Conservation (phyloP, 2,113 vertebrate genomes). For the Anseranas semipalmata region DNA sequence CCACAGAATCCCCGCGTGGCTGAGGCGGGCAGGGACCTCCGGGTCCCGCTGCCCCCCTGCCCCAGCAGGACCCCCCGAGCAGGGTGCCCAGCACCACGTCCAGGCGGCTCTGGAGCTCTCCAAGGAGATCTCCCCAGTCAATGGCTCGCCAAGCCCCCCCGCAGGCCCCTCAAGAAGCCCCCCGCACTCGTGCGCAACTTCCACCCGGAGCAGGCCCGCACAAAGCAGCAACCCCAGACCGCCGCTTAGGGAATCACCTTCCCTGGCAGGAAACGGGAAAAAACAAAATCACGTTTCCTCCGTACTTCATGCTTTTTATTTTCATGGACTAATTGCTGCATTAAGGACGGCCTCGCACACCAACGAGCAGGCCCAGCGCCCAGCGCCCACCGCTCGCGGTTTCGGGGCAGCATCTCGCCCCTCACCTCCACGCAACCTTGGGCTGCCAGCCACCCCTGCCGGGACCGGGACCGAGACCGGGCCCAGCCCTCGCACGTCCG, state of each 20-base stretch:
- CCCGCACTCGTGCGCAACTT: not conserved
- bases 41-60: too few species aligned
- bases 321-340: not conserved
- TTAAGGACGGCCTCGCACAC: not conserved
- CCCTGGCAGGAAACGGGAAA: too few species aligned
- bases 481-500: accelerated
- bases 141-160: too few species aligned
- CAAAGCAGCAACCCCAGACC: too few species aligned
- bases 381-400: not conserved
- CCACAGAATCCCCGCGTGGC: too few species aligned
- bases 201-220: not conserved
- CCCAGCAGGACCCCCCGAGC: too few species aligned
- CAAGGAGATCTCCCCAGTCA: too few species aligned
- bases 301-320: not conserved
- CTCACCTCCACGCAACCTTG: not conserved
- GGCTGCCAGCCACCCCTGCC: not conserved
- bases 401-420: too few species aligned
- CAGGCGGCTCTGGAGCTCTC: too few species aligned
- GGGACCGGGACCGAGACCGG: not conserved
- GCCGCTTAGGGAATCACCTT: not conserved
- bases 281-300: not conserved
- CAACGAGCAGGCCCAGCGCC: not conserved
- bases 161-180: too few species aligned
- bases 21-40: too few species aligned
- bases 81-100: too few species aligned